phyloP scores from a whole-genome alignment of 2,888 invertebrate species.

The Geophilus truncorum region DNA sequence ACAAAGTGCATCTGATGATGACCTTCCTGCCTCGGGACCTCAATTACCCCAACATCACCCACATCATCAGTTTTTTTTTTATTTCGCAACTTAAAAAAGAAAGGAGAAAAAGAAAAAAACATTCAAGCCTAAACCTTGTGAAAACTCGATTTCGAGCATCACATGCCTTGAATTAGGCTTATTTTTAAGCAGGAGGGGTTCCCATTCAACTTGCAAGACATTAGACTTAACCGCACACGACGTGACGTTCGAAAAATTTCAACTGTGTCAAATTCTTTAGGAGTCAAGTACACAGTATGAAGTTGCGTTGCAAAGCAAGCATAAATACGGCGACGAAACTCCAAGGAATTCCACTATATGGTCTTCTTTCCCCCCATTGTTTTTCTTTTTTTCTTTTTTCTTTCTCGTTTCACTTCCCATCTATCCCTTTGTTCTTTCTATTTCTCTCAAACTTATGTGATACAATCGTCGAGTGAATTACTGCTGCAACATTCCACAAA shows the following conservation, averaged over 20 bases:
- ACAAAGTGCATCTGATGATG: slow-evolving; percentile 6
- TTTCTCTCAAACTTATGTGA: neutral
- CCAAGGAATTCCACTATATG: neutral
- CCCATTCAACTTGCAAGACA: too few species aligned
- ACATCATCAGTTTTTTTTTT: neutral
- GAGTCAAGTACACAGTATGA: too few species aligned
- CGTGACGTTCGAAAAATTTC: too few species aligned
- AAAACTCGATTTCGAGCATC: too few species aligned
- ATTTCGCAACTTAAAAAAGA: neutral
- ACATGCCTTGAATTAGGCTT: too few species aligned
- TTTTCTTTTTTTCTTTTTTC: too few species aligned
- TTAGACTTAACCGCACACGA: too few species aligned
- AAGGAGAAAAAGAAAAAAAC: neutral
- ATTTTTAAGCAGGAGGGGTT: too few species aligned
- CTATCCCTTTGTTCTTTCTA: neutral
- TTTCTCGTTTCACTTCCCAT: neutral
- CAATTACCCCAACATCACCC: neutral
- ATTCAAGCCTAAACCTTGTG: too few species aligned
- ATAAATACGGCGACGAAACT: neutral
- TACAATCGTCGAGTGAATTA: neutral
- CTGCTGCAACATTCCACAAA: neutral
- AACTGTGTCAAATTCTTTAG: too few species aligned
- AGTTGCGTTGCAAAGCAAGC: neutral
- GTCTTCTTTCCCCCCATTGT: neutral
- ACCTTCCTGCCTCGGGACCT: neutral